These are phyloP conservation scores for Dusona sp. DNA, from an alignment of 2,888 invertebrate genomes.

Conservation along the genomic window DNA sequence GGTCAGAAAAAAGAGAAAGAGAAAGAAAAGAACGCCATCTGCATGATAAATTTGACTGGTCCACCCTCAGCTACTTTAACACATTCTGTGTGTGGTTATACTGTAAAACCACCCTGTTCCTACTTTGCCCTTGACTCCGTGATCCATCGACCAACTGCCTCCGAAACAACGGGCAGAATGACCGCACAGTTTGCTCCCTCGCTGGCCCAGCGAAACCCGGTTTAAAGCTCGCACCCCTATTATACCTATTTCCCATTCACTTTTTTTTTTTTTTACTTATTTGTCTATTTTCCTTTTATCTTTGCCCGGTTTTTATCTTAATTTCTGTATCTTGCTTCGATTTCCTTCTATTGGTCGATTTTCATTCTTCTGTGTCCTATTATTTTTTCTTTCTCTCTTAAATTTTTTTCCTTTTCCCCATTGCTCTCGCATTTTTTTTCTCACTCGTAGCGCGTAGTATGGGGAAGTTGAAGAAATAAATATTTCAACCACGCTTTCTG, in stretches of 20 bases:
- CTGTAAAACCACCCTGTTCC: slow-evolving; percentile 10
- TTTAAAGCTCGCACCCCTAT: slow-evolving; percentile 31
- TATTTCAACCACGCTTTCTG: neutral
- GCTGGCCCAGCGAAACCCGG: slow-evolving; percentile 43
- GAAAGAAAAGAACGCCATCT: slow-evolving; percentile 21
- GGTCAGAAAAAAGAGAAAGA: slow-evolving; percentile 9
- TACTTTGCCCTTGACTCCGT: slow-evolving; percentile 34
- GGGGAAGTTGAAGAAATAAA: neutral
- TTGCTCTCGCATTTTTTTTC: neutral
- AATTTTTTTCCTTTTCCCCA: too few relatives aligned
- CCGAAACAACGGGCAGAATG: slow-evolving; percentile 50
- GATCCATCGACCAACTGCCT: slow-evolving; percentile 61
- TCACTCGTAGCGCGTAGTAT: neutral
- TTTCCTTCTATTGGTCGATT: neutral
- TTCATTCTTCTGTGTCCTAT: neutral
- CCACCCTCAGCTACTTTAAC: slow-evolving; percentile 18
- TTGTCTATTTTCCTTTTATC: neutral
- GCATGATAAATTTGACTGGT: slow-evolving; percentile 61
- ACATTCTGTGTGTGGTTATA: slow-evolving; percentile 7
- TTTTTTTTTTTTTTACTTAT: neutral
- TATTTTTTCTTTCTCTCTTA: neutral
- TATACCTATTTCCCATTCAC: slow-evolving; percentile 10
- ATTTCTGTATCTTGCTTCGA: neutral
- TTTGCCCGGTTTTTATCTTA: neutral
- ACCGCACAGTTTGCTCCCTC: slow-evolving; percentile 58